A percentile compares a stretch with the other conserved stretches of the same genome.
phyloP scores from a whole-genome alignment of 2,113 vertebrate genomes.

The Aplodontia rufa region DNA sequence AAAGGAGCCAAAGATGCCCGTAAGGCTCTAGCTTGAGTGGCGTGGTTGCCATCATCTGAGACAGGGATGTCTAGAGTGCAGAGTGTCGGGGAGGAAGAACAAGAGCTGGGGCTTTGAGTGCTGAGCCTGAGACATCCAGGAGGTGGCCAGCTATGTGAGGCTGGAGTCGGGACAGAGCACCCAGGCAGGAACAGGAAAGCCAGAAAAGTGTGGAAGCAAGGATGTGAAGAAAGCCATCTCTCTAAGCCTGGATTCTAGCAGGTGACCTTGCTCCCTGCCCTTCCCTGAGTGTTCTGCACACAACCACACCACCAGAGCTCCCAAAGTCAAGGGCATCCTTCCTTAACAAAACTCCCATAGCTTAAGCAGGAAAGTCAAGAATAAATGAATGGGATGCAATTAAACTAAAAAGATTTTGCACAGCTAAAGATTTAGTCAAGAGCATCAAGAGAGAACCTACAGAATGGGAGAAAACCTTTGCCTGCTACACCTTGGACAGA shows the following conservation, averaged over 20 bases:
- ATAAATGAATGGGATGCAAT: too few species aligned
- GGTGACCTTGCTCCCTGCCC: neutral
- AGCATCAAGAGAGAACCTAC: too few species aligned
- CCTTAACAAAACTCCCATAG: too few species aligned
- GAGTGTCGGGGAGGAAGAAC: neutral
- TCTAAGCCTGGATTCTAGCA: neutral
- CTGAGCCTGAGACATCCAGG: neutral
- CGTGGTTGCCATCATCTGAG: neutral
- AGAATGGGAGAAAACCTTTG: too few species aligned
- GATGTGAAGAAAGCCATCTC: neutral
- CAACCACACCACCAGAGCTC: neutral
- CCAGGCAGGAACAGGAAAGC: neutral
- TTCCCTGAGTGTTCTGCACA: neutral
- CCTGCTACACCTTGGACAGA: too few species aligned
- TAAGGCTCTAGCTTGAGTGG: neutral
- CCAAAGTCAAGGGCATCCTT: neutral
- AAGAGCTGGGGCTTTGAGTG: neutral
- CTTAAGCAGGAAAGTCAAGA: too few species aligned
- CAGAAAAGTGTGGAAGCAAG: neutral
- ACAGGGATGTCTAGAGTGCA: neutral
- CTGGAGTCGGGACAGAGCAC: neutral
- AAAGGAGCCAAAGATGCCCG: neutral
- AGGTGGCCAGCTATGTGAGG: neutral
- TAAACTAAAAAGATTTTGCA: too few species aligned
- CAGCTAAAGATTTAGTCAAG: too few species aligned